Conservation (phyloP, 2,888 invertebrate genomes). For the Diplazon laetatorius region DNA sequence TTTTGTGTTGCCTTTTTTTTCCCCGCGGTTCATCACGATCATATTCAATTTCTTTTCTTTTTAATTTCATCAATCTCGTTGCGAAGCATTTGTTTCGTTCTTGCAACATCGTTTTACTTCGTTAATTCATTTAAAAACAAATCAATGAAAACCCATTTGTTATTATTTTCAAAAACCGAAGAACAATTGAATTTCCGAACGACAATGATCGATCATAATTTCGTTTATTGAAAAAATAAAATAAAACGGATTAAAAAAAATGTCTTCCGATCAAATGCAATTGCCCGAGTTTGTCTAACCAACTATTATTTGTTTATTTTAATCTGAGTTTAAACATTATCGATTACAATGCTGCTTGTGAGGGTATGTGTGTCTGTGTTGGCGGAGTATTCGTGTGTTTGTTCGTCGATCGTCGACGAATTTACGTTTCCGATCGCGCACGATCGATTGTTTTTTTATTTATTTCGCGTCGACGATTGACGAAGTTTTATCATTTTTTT, state of each 20-base stretch:
- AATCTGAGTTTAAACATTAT: constrained; percentile 59
- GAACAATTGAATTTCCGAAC: too few relatives aligned
- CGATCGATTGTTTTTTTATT: constrained; percentile 4
- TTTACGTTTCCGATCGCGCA: not conserved
- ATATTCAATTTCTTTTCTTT: constrained; percentile 33
- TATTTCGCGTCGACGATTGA: constrained; percentile 40
- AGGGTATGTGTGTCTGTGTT: too few relatives aligned
- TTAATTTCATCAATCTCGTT: constrained; percentile 7
- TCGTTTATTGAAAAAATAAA: too few relatives aligned
- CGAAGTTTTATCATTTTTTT: not conserved
- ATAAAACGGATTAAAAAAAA: too few relatives aligned
- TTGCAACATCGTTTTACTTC: constrained; percentile 9
- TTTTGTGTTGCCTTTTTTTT: constrained; percentile 47
- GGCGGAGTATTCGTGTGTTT: too few relatives aligned
- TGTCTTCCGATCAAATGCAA: constrained; percentile 54
- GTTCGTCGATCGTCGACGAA: constrained; percentile 48
- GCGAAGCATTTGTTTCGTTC: not conserved
- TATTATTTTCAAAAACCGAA: too few relatives aligned
- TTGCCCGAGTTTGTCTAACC: constrained; percentile 44
- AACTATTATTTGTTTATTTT: constrained; percentile 56
- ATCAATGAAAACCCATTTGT: too few relatives aligned
- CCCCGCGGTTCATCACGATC: constrained; percentile 39
- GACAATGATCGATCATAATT: too few relatives aligned
- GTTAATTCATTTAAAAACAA: constrained; percentile 21
- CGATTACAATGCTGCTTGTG: constrained; percentile 52